Conservation (phyloP, 37 sponge, comb jelly and placozoan species). For the Mnemiopsis leidyi region DNA sequence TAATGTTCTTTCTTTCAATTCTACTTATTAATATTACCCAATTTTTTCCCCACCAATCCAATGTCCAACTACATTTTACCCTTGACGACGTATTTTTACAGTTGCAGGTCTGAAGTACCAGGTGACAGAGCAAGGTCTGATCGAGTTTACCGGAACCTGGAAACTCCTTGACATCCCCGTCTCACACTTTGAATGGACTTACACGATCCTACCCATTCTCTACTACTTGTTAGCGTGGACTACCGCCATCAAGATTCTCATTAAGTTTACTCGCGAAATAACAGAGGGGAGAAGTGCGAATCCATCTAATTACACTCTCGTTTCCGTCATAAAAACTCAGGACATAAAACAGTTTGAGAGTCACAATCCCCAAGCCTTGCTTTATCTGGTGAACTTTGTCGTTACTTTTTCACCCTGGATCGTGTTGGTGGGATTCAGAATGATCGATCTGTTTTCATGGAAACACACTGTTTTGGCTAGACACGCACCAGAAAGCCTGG, state of each 20-base stretch:
- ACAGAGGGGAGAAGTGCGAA: not conserved
- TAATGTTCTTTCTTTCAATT: too few species aligned
- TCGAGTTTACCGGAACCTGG: not conserved
- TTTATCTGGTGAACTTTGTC: constrained; percentile 3
- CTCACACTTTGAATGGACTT: not conserved
- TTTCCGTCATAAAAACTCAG: not conserved
- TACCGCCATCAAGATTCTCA: not conserved
- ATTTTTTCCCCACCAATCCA: too few species aligned
- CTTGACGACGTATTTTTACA: not conserved
- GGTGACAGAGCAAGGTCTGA: not conserved
- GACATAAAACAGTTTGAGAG: not conserved
- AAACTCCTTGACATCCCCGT: not conserved
- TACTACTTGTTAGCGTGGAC: not conserved
- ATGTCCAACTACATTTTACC: too few species aligned
- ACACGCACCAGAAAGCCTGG: not conserved
- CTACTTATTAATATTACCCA: too few species aligned
- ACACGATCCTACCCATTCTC: not conserved
- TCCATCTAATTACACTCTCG: not conserved
- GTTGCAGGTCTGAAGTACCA: not conserved
- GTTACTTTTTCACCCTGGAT: not conserved
- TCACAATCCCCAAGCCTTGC: not conserved
- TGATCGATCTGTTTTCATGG: not conserved
- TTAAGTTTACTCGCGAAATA: not conserved
- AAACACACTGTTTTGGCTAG: not conserved
- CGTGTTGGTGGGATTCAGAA: not conserved